These are phyloP conservation scores for Luscinia megarhynchos DNA, from an alignment of 2,797 vertebrate genomes.

Conservation along the genomic window DNA sequence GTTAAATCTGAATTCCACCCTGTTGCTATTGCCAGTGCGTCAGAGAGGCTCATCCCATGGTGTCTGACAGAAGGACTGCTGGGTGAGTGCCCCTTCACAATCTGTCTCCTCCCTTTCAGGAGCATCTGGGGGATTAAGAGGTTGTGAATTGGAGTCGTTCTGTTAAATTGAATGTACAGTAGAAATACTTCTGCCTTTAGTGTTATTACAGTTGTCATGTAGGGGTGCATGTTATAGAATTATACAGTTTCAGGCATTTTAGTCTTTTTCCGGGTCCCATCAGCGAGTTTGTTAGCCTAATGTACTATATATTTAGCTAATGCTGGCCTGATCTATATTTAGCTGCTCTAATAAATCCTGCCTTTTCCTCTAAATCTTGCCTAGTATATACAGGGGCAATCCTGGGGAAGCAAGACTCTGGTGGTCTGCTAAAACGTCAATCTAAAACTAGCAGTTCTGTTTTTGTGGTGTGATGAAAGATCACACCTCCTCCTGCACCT, in stretches of 20 bases:
- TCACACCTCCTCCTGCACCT: background rate
- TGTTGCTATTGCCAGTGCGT: background rate
- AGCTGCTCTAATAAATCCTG: constrained; percentile 4
- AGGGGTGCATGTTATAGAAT: background rate
- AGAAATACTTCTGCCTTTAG: background rate
- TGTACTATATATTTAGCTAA: background rate
- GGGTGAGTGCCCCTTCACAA: background rate
- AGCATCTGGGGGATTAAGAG: background rate
- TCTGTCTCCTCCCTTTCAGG: background rate
- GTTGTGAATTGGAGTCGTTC: background rate
- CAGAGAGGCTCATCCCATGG: background rate
- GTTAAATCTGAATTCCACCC: background rate
- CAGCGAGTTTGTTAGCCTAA: background rate
- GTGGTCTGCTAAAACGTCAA: background rate
- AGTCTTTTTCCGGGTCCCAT: background rate
- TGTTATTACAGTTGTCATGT: background rate
- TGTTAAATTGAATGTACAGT: background rate
- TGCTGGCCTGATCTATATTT: background rate
- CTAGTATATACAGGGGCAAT: background rate
- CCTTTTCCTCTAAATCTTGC: background rate
- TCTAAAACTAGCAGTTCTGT: background rate
- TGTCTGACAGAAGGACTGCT: background rate
- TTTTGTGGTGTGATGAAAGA: background rate
- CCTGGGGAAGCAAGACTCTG: background rate
- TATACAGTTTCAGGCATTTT: background rate